phyloP scores from a whole-genome alignment of 2,797 vertebrate species.

The Uromys caudimaculatus region DNA sequence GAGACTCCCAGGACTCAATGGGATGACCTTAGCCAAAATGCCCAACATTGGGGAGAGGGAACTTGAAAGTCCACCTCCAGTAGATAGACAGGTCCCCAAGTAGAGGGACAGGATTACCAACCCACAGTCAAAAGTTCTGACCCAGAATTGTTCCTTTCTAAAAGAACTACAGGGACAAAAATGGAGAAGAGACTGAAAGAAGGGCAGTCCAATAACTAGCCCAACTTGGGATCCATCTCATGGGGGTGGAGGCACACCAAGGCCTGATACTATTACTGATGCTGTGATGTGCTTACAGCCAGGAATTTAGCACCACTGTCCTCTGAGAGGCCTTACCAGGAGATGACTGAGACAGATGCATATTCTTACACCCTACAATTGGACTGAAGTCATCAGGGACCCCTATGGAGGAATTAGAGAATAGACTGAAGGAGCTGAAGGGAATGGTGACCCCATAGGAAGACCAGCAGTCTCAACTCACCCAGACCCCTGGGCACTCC shows the following conservation, averaged over 20 bases:
- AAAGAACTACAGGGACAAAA: not conserved
- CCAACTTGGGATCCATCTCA: not conserved
- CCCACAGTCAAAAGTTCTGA: not conserved
- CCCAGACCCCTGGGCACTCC: not conserved
- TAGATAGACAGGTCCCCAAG: not conserved
- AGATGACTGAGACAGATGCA: not conserved
- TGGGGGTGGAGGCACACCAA: not conserved
- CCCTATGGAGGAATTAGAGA: not conserved
- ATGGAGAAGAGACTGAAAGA: not conserved
- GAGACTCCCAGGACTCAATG: not conserved
- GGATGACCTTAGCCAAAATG: not conserved
- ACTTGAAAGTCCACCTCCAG: not conserved
- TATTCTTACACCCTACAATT: not conserved
- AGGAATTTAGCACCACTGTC: not conserved
- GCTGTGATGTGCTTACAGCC: not conserved
- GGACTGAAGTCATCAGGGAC: accelerated
- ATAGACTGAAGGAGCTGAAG: not conserved
- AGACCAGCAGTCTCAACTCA: not conserved
- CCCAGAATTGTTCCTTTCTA: not conserved
- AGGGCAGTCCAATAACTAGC: not conserved
- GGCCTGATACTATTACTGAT: not conserved
- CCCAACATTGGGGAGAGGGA: not conserved
- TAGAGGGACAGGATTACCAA: not conserved
- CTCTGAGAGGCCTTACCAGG: not conserved
- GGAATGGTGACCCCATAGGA: not conserved